Evolutionary conservation across 1,140 invertebrate species (phyloP), one percentile per base, ranked within the genome.

Genomic region (Cyclina sinensis): DNA sequence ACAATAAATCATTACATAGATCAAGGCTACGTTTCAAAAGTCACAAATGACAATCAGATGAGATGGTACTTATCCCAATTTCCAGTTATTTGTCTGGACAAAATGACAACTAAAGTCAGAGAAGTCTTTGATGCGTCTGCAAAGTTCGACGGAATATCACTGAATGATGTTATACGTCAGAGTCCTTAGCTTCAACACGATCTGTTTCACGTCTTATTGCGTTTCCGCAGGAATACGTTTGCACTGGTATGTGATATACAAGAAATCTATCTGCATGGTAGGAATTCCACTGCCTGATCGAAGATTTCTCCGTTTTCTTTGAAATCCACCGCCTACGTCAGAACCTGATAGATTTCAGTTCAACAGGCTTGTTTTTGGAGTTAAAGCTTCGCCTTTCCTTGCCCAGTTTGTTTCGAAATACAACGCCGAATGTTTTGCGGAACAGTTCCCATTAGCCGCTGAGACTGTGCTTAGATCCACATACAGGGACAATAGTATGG

Each of bases 111-210:
- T 2, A 90, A 90, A 59, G 62, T 79, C 18, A 1, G 89, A 18
- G 54, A 81, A 4, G 83, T 90, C 3, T 86, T 81, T 24, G 89
- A 90, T 54, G 89, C 84, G 4, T 76, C 89, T 1, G 89, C 89
- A 27, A 86, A 80, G 18, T 43, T 0, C 32, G 5, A 43, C 5
- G 14, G 14, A 7, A 14, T 86, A 32, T 88, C 51, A 4, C 54
- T 90, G n/a, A 90, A 90, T 84, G 89, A 90, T 39, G 11, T 70
- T 16, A 54, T 93, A n/a, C 35, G 87, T 18, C 21, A 54, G 16
- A 93, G 65, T 14, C 30, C 65, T 0, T 94, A 94, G 80, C 65
- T 96, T 0, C 95, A 96, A 91, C 92, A 54, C 68, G 88, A 90
- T 32, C 65, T 93, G 30, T 85, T 92, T 62, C 90, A 86, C 51